phyloP scores from a whole-genome alignment of 1,140 invertebrate genomes.

The Drosophila hydei region DNA sequence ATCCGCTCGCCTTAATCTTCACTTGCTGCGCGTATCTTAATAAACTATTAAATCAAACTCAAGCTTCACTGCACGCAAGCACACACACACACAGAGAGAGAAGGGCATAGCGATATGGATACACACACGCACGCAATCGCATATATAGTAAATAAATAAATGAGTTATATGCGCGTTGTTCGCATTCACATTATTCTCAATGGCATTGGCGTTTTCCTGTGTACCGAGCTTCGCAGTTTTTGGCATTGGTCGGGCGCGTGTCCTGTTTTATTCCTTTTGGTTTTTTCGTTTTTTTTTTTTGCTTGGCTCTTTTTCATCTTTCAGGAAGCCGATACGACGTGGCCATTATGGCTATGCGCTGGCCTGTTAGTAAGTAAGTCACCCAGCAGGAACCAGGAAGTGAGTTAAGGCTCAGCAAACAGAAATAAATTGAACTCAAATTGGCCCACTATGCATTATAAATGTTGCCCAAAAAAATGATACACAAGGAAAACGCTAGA shows the following conservation, averaged over 20 bases:
- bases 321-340: constrained; percentile 76
- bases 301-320: constrained; percentile 55
- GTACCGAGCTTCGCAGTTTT: constrained; percentile 51
- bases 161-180: constrained; percentile 77
- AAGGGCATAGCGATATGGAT: constrained; percentile 16
- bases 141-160: constrained; percentile 75
- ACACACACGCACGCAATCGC: constrained; percentile 6
- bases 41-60: constrained; percentile 81
- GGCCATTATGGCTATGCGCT: constrained; percentile 66
- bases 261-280: constrained; percentile 37
- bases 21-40: constrained; percentile 80
- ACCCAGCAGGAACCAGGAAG: constrained; percentile 52
- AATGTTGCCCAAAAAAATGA: constrained; percentile 10
- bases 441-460: constrained; percentile 51
- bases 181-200: constrained; percentile 68
- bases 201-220: constrained; percentile 49
- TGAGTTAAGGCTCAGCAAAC: constrained; percentile 54
- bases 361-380: constrained; percentile 53
- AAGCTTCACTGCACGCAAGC: constrained; percentile 74
- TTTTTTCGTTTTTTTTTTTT: not conserved
- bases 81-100: constrained; percentile 14
- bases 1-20: constrained; percentile 75
- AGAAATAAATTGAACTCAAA: constrained; percentile 65
- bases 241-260: constrained; percentile 42
- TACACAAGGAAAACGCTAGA: not conserved